Evolutionary conservation across 1,140 invertebrate species (phyloP).

Genomic region (Sycophaga agraensis): DNA sequence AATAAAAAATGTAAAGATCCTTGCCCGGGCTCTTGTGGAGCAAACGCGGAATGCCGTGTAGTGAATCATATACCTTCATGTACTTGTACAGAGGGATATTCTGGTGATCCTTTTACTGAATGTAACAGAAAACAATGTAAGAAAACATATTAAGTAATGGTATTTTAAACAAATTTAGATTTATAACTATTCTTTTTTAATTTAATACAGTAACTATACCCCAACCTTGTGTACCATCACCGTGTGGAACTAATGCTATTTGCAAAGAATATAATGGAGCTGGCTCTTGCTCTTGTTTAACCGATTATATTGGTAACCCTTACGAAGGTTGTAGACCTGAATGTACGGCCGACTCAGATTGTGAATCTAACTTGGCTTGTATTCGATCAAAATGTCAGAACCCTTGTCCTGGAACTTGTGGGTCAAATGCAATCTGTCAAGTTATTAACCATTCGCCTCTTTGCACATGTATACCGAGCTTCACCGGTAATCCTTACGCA

Average conservation of each 20-base stretch:
- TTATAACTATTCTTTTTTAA: not conserved
- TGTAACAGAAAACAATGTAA: slow-evolving; percentile 61
- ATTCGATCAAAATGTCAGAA: slow-evolving; percentile 70
- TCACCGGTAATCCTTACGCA: slow-evolving; percentile 69
- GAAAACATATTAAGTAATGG: too few relatives aligned
- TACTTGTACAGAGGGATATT: slow-evolving; percentile 66
- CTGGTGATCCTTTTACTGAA: slow-evolving; percentile 73
- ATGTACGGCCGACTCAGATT: slow-evolving; percentile 71
- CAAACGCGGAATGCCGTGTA: slow-evolving; percentile 67
- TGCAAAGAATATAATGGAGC: slow-evolving; percentile 67
- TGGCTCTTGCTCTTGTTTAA: slow-evolving; percentile 70
- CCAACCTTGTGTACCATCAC: slow-evolving; percentile 68
- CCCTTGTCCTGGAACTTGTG: slow-evolving; percentile 73
- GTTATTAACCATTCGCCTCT: slow-evolving; percentile 71
- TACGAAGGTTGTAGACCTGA: slow-evolving; percentile 74
- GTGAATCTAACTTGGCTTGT: slow-evolving; percentile 69
- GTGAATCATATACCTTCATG: slow-evolving; percentile 65
- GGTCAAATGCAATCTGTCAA: slow-evolving; percentile 72
- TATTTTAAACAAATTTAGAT: too few relatives aligned
- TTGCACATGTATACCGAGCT: slow-evolving; percentile 71
- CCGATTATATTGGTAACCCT: slow-evolving; percentile 75
- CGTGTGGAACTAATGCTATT: slow-evolving; percentile 73
- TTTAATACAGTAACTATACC: slow-evolving; percentile 25
- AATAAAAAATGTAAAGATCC: slow-evolving; percentile 62
- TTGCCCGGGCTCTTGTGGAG: slow-evolving; percentile 60